A percentile compares a stretch with the other conserved stretches of the same genome.
Conservation (phyloP, 64 coral and sea anemone species). For the Actinia tenebrosa region DNA sequence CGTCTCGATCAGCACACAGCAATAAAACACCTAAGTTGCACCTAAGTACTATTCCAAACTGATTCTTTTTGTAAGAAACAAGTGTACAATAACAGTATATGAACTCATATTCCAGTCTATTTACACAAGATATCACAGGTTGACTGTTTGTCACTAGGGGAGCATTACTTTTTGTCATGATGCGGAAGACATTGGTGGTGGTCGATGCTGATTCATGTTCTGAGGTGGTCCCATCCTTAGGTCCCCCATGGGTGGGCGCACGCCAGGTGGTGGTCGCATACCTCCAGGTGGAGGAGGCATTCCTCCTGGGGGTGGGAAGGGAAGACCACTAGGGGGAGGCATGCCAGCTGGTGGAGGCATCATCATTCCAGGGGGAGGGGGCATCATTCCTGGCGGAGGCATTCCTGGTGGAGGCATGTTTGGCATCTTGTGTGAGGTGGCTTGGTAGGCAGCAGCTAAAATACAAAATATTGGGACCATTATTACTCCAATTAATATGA, state of each 20-base stretch:
- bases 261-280: conserved; percentile 48
- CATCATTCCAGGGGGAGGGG: conserved; percentile 82
- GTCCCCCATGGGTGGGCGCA: conserved; percentile 22
- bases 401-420: conserved; percentile 64
- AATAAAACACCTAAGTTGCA: no score
- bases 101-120: background rate
- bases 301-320: conserved; percentile 77
- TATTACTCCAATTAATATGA: no score
- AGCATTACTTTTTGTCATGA: background rate
- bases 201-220: conserved; percentile 22
- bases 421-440: conserved; percentile 35
- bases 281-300: conserved; percentile 73
- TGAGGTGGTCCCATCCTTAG: conserved; percentile 42
- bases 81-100: background rate
- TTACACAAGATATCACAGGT: background rate
- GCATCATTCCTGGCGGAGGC: conserved; percentile 65
- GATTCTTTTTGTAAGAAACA: background rate
- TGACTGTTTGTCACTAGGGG: background rate
- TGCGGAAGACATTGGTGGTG: conserved; percentile 5
- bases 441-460: conserved; percentile 78
- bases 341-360: conserved; percentile 61
- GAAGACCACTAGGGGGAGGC: conserved; percentile 73
- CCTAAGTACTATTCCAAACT: background rate
- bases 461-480: no score
- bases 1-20: no score